Percentiles rank a stretch among this genome's conserved stretches.
phyloP scores from a whole-genome alignment of 2,797 vertebrate species.

The Sparidentex hasta region DNA sequence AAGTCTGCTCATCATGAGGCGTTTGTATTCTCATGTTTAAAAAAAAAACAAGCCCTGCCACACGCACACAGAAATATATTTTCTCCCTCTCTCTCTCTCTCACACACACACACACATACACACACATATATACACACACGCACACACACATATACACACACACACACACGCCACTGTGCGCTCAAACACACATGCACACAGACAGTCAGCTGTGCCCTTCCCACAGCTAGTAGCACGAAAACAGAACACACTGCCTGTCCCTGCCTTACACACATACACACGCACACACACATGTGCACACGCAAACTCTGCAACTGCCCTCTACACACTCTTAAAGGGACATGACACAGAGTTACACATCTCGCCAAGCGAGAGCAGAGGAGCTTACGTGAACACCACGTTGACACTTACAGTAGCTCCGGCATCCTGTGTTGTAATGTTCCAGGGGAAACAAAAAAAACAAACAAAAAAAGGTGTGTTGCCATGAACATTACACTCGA shows the following conservation, averaged over 20 bases:
- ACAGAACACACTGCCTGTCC: slow-evolving; percentile 80
- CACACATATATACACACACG: slow-evolving; percentile 5
- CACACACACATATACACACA: slow-evolving; percentile 30
- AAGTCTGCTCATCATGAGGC: slow-evolving; percentile 59
- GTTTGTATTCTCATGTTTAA: slow-evolving; percentile 63
- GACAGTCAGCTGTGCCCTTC: slow-evolving; percentile 86
- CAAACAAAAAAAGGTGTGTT: neutral
- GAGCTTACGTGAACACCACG: slow-evolving; percentile 24
- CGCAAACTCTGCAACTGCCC: slow-evolving; percentile 74
- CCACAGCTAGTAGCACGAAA: slow-evolving; percentile 83
- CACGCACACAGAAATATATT: slow-evolving; percentile 60
- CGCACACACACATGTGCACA: slow-evolving; percentile 50
- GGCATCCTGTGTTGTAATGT: neutral
- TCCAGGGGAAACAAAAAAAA: neutral
- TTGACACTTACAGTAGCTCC: neutral
- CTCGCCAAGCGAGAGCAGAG: slow-evolving; percentile 5
- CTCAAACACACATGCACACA: slow-evolving; percentile 63
- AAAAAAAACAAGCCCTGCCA: slow-evolving; percentile 57
- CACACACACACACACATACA: neutral
- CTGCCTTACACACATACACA: slow-evolving; percentile 60
- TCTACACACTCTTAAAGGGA: slow-evolving; percentile 83
- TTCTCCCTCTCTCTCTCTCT: slow-evolving; percentile 26
- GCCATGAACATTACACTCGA: neutral
- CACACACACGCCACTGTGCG: slow-evolving; percentile 30
- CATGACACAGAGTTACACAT: slow-evolving; percentile 62